These are phyloP conservation scores for Danio choprae DNA, from an alignment of 2,797 vertebrate species.

Conservation along the genomic window DNA sequence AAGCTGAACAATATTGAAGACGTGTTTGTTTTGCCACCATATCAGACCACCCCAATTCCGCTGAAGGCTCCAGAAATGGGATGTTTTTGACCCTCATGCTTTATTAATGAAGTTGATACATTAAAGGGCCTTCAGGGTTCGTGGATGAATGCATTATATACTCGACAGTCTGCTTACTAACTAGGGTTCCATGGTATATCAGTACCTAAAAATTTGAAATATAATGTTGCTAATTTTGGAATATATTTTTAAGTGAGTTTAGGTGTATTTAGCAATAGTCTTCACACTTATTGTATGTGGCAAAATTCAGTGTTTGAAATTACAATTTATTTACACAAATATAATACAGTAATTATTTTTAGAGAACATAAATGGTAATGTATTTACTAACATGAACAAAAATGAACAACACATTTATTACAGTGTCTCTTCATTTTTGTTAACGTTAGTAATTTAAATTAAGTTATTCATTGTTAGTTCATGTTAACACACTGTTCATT, in stretches of 20 bases:
- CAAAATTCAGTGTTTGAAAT: not conserved
- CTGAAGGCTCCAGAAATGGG: slow-evolving; percentile 2
- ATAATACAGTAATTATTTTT: too few relatives aligned
- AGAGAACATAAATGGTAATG: too few relatives aligned
- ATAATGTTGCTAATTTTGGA: not conserved
- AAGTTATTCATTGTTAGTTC: too few relatives aligned
- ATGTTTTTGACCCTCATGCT: not conserved
- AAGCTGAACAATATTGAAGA: slow-evolving; percentile 26
- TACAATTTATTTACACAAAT: not conserved
- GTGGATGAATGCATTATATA: not conserved
- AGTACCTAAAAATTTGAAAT: not conserved
- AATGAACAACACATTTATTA: too few relatives aligned
- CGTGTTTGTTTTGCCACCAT: slow-evolving; percentile 15
- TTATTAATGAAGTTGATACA: not conserved
- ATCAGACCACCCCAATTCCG: not conserved
- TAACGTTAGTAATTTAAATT: too few relatives aligned
- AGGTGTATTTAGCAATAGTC: not conserved
- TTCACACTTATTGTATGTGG: not conserved
- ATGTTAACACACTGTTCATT: too few relatives aligned
- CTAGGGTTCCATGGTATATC: not conserved
- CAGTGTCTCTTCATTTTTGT: too few relatives aligned
- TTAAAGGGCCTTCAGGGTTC: slow-evolving; percentile 16
- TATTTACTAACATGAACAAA: too few relatives aligned
- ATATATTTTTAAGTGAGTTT: not conserved
- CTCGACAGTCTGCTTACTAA: not conserved